phyloP scores from a whole-genome alignment of 1,140 invertebrate genomes.

The Drosophila chauvacae region DNA sequence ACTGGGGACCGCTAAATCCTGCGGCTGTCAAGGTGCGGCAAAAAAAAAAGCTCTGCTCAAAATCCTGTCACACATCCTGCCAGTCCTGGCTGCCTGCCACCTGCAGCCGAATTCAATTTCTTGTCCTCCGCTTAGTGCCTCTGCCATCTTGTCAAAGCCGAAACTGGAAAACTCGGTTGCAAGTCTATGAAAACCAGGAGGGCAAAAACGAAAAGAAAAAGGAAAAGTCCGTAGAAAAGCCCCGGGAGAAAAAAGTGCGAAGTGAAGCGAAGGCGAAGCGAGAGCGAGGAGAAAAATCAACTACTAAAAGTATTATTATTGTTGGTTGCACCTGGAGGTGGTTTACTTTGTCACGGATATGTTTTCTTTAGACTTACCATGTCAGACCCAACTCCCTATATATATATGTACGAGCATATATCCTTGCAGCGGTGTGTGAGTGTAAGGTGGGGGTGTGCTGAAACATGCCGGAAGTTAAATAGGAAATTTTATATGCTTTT shows the following conservation, averaged over 20 bases:
- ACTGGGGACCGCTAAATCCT: conserved; percentile 71
- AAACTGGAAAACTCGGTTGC: conserved; percentile 59
- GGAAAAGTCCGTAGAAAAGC: conserved; percentile 20
- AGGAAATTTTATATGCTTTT: conserved; percentile 83
- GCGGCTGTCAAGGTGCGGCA: conserved; percentile 61
- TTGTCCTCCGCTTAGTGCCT: conserved; percentile 51
- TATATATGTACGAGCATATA: background rate
- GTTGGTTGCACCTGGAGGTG: conserved; percentile 76
- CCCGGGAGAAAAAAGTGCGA: conserved; percentile 7
- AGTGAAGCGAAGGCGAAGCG: background rate
- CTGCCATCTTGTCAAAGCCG: conserved; percentile 54
- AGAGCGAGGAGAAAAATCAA: conserved; percentile 44
- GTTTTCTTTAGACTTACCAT: conserved; percentile 77
- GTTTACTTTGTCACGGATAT: conserved; percentile 82
- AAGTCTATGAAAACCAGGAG: conserved; percentile 12
- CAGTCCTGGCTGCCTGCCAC: conserved; percentile 37
- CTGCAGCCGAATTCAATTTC: conserved; percentile 75
- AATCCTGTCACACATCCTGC: conserved; percentile 70
- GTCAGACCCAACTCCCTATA: conserved; percentile 36
- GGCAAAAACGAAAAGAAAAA: background rate
- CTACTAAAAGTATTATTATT: conserved; percentile 76
- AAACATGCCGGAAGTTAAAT: conserved; percentile 79
- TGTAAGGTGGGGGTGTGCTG: conserved; percentile 33
- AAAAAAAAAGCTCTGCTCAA: conserved; percentile 43
- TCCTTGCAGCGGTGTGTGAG: background rate